These are phyloP conservation scores for Blennius ocellaris DNA, from an alignment of 2,113 vertebrate genomes.

Conservation along the genomic window DNA sequence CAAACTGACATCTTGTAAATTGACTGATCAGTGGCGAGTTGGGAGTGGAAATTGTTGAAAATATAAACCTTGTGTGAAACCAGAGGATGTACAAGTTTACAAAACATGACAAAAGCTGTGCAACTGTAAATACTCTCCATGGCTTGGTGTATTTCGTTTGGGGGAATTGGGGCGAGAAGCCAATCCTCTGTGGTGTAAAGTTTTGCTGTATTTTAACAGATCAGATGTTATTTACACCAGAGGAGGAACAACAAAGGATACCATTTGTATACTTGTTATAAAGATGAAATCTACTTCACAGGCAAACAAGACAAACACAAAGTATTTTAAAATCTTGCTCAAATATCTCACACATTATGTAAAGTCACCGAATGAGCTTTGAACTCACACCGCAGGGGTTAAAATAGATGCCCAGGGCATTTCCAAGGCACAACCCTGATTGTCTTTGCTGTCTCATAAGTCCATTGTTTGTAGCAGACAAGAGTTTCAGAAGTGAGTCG, in stretches of 20 bases:
- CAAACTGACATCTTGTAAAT: slow-evolving; percentile 22
- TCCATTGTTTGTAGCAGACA: slow-evolving; percentile 10
- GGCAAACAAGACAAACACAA: no score
- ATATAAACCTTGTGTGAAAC: background rate
- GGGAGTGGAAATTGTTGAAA: background rate
- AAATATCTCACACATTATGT: background rate
- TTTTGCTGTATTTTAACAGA: no score
- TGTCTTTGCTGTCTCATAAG: background rate
- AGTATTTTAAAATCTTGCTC: no score
- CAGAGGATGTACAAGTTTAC: background rate
- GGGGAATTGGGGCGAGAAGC: no score
- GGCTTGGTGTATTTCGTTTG: no score
- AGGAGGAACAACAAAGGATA: no score
- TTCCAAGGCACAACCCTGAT: background rate
- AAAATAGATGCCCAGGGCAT: background rate
- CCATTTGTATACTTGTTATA: no score
- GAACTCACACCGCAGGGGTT: background rate
- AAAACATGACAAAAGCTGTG: background rate
- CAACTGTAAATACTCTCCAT: no score
- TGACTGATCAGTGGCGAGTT: slow-evolving; percentile 18
- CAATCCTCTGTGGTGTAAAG: no score
- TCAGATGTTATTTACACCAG: no score
- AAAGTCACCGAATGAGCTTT: background rate
- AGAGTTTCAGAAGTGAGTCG: background rate
- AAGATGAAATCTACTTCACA: no score